A percentile compares a stretch with the other conserved stretches of the same genome.
Evolutionary conservation across 2,888 invertebrate species (phyloP).

Genomic region (Poecilus cupreus): DNA sequence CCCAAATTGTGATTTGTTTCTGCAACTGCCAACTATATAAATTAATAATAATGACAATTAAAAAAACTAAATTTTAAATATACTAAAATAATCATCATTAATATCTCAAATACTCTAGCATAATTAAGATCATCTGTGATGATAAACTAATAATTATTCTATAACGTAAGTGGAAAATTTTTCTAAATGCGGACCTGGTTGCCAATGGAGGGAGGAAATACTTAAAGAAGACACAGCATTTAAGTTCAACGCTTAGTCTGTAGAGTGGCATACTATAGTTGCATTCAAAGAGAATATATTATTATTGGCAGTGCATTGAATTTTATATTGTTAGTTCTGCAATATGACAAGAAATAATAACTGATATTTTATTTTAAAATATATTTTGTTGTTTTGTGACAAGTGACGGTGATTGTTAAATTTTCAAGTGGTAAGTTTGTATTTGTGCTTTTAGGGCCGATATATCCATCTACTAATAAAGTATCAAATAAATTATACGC

Average conservation of each 20-base stretch:
- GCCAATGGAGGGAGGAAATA: constrained; percentile 44
- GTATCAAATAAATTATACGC: no score
- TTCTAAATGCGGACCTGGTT: constrained; percentile 17
- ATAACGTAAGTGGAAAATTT: background rate
- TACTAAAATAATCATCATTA: no score
- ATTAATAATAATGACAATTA: no score
- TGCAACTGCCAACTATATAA: no score
- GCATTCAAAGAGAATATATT: background rate
- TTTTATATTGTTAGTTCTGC: background rate
- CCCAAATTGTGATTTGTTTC: no score
- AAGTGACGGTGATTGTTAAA: background rate
- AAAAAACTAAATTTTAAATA: no score
- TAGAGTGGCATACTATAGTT: constrained; percentile 18
- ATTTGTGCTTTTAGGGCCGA: no score
- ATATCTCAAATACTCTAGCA: no score
- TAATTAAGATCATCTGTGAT: no score
- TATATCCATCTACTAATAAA: no score
- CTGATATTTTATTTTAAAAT: background rate
- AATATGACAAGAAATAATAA: background rate
- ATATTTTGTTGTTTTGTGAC: background rate
- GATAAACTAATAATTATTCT: no score
- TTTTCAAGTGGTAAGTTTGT: background rate
- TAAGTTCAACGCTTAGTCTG: background rate
- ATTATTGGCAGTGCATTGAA: background rate
- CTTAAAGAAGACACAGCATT: constrained; percentile 42